Evolutionary conservation across 2,888 invertebrate genomes (phyloP), one percentile per base, ranked within the genome.

Genomic region (Diarsia brunnea): DNA sequence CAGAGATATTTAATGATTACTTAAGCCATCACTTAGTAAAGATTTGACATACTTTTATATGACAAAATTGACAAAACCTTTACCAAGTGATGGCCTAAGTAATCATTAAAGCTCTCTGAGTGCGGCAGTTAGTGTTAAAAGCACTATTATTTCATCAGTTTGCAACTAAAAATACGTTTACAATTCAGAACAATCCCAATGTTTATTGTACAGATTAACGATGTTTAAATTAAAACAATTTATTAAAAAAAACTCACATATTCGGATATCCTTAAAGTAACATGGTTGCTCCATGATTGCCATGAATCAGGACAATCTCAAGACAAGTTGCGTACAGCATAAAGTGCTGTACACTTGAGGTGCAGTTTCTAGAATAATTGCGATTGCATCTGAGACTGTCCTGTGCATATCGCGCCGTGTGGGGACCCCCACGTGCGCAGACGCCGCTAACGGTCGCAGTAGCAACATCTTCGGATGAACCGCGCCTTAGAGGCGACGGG

Each of bases 391-490:
- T 84, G 72, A 75, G 68, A 76, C 70, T 77, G 78, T 85, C 78
- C 77, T 71, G 58, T 78, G 81, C 80, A 84, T 79, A 82, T 75
- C 82, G 88, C 80, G 82, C 71, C 76, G 84, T 84, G 89, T 84
- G 86, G 81, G 84, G 79, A 85, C 65, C 75, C 89, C 81, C 83
- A 81, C 88, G 81, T 86, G 81, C 79, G 82, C 77, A 85, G 45
- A n/a, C 78, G 60, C 27, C 27, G 60, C 58, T 77, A 58, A 86
- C 81, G 75, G 81, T 82, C 73, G 51, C 78, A 64, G 69, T 75
- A 73, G 64, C 78, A 64, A 65, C 78, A 76, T 71, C 53, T 49
- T 27, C 47, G 51, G 47, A 38, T 60, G 53, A 61, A 73, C 69
- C 51, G 11, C 24, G 43, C 51, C 53, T 53, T 58, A 10, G n/a